Base-by-base conservation (phyloP, 2,797 vertebrate species). In the Malacoctenus gilli region DNA sequence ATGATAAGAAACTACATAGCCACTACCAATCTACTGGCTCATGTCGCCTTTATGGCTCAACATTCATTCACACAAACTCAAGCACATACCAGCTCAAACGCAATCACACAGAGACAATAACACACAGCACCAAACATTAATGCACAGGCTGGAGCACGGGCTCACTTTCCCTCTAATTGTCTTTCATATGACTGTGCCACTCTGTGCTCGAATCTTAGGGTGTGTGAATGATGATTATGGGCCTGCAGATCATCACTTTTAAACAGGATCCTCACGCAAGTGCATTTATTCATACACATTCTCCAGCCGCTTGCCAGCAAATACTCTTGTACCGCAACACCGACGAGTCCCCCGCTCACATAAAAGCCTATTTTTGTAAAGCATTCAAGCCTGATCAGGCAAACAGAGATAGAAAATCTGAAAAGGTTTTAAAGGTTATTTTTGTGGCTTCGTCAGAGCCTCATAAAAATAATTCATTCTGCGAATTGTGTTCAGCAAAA, bases 151-250 rank as follows among this genome's bases (percentile, higher is more conserved):
- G 20, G 32, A 47, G 40, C 59, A 31, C 41, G 55, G 55, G 34
- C 63, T 66, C 59, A 28, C 44, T 51, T 49, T 54, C 41, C 55
- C 46, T 38, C 56, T 83, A 64, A 73, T 60, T 73, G 71, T 70
- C 72, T 85, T 65, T 79, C 55, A 78, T 62, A 72, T 67, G 67
- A 75, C 75, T 80, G 68, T 68, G 60, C 48, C 59, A 50, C 64
- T 63, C 36, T 23, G 21, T 22, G 46, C 64, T 82, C 49, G 80
- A 41, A 80, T 58, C 63, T 77, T 51, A 43, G 55, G 15, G 40
- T 71, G 58, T 38, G 38, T 62, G 59, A 72, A 59, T 59, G 60
- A 75, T 77, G 66, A 80, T 85, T 72, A 83, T 73, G 36, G 43
- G 13, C 21, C 59, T 40, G 56, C 44, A 38, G 60, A 77, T 69